Conservation (phyloP, 2,888 invertebrate genomes). For the Catocala sponsa region DNA sequence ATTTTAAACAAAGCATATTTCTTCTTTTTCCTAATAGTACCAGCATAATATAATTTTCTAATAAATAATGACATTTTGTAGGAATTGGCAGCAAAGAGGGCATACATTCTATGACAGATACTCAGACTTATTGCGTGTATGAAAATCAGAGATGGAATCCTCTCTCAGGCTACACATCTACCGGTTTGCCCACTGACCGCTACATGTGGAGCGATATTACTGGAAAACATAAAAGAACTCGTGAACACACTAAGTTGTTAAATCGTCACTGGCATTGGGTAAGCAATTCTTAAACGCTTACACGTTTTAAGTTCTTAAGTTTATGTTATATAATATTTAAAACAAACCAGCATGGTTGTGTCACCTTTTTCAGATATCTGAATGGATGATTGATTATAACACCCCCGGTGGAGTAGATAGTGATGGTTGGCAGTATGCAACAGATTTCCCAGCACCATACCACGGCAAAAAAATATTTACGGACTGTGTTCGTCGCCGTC, state of each 20-base stretch:
- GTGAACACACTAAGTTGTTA: conserved; percentile 95
- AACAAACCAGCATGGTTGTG: too few species aligned
- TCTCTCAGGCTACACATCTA: conserved; percentile 95
- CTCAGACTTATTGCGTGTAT: conserved; percentile 95
- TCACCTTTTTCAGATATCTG: conserved; percentile 89
- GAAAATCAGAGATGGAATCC: conserved; percentile 99
- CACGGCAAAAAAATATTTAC: conserved; percentile 95
- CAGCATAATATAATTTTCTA: too few species aligned
- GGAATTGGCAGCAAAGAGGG: conserved; percentile 80
- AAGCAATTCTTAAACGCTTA: conserved; percentile 32
- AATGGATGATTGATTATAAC: conserved; percentile 97
- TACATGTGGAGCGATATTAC: conserved; percentile 97
- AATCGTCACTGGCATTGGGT: conserved; percentile 97
- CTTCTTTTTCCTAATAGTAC: too few species aligned
- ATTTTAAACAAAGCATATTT: too few species aligned
- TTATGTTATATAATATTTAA: too few species aligned
- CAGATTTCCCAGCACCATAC: conserved; percentile 96
- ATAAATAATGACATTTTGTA: conserved; percentile 42
- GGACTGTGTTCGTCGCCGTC: conserved; percentile 94
- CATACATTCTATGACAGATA: conserved; percentile 93
- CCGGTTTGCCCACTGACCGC: conserved; percentile 95
- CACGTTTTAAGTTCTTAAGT: background rate
- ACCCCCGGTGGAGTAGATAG: conserved; percentile 96
- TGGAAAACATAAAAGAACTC: conserved; percentile 94
- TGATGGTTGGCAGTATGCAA: conserved; percentile 98